Conservation (phyloP, 2,113 vertebrate genomes). For the Indicator indicator region DNA sequence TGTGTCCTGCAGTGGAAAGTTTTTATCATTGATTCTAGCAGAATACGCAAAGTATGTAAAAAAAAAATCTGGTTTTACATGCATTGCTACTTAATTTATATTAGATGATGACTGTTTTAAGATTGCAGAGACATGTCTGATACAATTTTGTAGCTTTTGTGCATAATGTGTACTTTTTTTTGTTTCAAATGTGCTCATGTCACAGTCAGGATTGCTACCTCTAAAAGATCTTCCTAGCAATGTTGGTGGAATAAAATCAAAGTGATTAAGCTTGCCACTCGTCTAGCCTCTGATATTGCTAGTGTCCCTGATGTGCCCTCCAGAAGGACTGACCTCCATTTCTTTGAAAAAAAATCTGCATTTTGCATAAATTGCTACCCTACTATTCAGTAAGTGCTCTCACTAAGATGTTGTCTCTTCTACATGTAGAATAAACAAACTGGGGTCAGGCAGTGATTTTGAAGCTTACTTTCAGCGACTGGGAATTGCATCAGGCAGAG, state of each 20-base stretch:
- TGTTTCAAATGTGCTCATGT: not conserved
- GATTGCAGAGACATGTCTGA: not conserved
- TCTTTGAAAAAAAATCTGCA: constrained; percentile 5
- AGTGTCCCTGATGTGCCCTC: not conserved
- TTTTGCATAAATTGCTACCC: not conserved
- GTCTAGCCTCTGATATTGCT: not conserved
- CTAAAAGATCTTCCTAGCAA: not conserved
- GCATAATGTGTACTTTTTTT: not conserved
- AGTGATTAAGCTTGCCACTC: not conserved
- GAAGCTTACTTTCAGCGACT: constrained; percentile 94
- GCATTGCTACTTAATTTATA: not conserved
- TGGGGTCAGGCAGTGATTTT: constrained; percentile 97
- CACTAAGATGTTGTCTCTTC: not conserved
- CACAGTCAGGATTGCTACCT: not conserved
- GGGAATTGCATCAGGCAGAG: constrained; percentile 90
- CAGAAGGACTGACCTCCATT: not conserved
- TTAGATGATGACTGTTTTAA: not conserved
- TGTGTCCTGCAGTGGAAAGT: not conserved
- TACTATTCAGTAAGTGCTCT: not conserved
- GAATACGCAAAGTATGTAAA: not conserved
- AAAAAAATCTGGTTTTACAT: not conserved
- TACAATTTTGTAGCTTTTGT: not conserved
- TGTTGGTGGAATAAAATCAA: not conserved
- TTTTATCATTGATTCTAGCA: not conserved
- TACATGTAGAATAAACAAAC: constrained; percentile 88